Conservation (phyloP, 2,113 vertebrate genomes). For the Silurus glanis region DNA sequence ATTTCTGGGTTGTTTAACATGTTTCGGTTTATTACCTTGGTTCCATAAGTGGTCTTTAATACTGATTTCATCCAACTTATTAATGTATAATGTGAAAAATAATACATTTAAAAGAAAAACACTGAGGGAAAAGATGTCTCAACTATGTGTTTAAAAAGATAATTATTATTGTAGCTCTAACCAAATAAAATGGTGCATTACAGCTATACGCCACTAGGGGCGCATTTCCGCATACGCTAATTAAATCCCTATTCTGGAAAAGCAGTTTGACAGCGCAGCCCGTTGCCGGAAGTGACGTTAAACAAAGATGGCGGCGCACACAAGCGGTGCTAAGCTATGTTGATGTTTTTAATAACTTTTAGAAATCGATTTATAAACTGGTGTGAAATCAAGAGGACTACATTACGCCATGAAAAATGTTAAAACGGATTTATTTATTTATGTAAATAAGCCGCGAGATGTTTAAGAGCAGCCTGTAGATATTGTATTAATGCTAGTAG, state of each 20-base stretch:
- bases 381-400: background rate
- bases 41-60: too few species aligned
- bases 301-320: slow-evolving; percentile 26
- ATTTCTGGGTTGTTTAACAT: too few species aligned
- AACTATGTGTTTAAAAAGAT: too few species aligned
- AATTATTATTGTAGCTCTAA: too few species aligned
- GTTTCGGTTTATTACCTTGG: too few species aligned
- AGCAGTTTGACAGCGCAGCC: too few species aligned
- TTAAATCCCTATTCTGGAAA: too few species aligned
- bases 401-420: background rate
- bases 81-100: too few species aligned
- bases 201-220: background rate
- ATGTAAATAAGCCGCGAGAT: background rate
- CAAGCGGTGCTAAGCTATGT: background rate
- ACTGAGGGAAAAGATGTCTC: too few species aligned
- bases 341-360: background rate
- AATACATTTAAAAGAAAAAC: too few species aligned
- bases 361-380: background rate
- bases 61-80: too few species aligned
- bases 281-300: background rate
- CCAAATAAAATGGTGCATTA: background rate
- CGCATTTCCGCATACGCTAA: too few species aligned
- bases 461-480: background rate
- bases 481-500: background rate
- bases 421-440: background rate